These are phyloP conservation scores for Agrotis exclamationis DNA, from an alignment of 2,888 invertebrate genomes.

Conservation along the genomic window DNA sequence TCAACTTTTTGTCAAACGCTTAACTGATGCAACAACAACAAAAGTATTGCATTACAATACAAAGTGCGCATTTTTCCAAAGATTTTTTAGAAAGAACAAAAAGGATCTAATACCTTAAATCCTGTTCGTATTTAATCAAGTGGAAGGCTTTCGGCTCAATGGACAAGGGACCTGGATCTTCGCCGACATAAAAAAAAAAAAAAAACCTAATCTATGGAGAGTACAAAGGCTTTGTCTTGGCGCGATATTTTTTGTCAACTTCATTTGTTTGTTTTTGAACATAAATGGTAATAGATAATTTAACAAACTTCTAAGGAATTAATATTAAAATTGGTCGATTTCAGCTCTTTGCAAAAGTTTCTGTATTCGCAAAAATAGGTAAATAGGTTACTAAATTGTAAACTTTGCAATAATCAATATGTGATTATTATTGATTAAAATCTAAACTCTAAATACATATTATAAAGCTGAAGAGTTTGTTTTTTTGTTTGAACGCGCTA, in stretches of 20 bases:
- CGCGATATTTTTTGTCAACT: conserved; percentile 34
- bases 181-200: conserved; percentile 60
- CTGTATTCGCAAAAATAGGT: not conserved
- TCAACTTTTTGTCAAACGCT: not conserved
- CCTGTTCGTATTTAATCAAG: conserved; percentile 76
- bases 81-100: conserved; percentile 66
- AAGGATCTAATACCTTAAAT: conserved; percentile 72
- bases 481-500: too few relatives aligned
- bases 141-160: conserved; percentile 76
- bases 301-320: too few relatives aligned
- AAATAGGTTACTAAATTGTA: not conserved
- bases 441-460: too few relatives aligned
- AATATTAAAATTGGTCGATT: too few relatives aligned
- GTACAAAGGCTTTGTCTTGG: conserved; percentile 61
- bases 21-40: conserved; percentile 32
- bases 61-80: conserved; percentile 54
- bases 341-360: too few relatives aligned
- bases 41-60: conserved; percentile 60
- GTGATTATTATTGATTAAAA: not conserved
- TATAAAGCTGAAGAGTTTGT: too few relatives aligned
- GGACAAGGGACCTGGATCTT: conserved; percentile 63
- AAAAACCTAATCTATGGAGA: conserved; percentile 58
- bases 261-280: not conserved
- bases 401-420: not conserved
- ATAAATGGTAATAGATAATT: too few relatives aligned